Conservation (phyloP, 2,888 invertebrate species). For the Chromoteleia sp. region DNA sequence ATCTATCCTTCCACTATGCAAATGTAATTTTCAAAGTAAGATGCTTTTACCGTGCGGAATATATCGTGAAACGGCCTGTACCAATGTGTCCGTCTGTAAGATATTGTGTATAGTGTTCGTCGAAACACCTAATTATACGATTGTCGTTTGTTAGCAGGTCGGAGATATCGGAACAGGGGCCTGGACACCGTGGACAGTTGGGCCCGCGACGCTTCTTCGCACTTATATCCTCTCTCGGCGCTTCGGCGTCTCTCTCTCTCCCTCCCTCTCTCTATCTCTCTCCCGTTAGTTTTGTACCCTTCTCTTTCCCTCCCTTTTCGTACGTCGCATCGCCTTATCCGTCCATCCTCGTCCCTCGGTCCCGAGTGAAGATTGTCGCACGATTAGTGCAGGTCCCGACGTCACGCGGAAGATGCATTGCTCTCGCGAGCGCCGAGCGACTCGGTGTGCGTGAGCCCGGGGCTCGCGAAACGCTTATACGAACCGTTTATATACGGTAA, state of each 20-base stretch:
- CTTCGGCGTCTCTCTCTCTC: too few relatives aligned
- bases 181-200: constrained; percentile 74
- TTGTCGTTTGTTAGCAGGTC: constrained; percentile 81
- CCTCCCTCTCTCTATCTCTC: constrained; percentile 35
- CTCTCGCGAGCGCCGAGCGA: constrained; percentile 76
- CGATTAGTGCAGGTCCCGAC: constrained; percentile 84
- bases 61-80: constrained; percentile 68
- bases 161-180: constrained; percentile 75
- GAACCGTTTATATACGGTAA: constrained; percentile 81
- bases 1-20: constrained; percentile 55
- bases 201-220: constrained; percentile 72
- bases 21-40: constrained; percentile 69
- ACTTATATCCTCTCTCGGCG: constrained; percentile 56
- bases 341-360: constrained; percentile 55
- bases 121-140: constrained; percentile 84
- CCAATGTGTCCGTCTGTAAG: constrained; percentile 77
- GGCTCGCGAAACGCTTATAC: constrained; percentile 72
- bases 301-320: constrained; percentile 45
- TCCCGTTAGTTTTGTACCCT: too few relatives aligned
- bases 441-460: constrained; percentile 62
- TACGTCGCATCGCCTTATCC: constrained; percentile 61
- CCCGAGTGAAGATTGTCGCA: constrained; percentile 83
- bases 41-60: constrained; percentile 58
- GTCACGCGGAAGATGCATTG: constrained; percentile 84
- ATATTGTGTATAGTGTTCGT: constrained; percentile 78